phyloP scores from a whole-genome alignment of 2,797 vertebrate species.

The Euthynnus affinis region DNA sequence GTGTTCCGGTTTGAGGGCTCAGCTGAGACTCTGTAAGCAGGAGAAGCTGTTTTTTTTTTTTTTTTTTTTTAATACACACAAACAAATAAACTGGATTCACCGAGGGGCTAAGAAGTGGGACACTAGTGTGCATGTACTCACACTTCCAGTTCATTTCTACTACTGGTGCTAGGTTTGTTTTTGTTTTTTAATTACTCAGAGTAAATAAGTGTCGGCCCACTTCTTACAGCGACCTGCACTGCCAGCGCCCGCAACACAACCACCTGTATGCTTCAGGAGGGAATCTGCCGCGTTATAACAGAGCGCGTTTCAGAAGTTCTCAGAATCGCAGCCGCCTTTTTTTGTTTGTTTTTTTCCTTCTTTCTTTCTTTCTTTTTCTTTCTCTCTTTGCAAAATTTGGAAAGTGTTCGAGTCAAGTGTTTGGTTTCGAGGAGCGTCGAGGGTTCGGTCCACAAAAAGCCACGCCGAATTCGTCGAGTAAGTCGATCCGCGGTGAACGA shows the following conservation, averaged over 20 bases:
- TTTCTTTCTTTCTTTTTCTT: no score
- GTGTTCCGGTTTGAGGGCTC: neutral
- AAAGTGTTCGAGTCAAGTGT: neutral
- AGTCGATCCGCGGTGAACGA: neutral
- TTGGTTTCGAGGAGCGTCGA: neutral
- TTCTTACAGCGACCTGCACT: slow-evolving; percentile 9
- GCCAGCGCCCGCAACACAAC: slow-evolving; percentile 12
- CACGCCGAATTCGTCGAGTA: no score
- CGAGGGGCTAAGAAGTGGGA: neutral
- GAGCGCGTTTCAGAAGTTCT: no score
- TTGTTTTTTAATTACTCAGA: slow-evolving; percentile 20
- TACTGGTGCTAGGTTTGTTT: slow-evolving; percentile 65
- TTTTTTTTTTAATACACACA: no score
- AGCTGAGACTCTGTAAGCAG: neutral
- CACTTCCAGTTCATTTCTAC: neutral
- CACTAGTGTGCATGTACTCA: neutral
- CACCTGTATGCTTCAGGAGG: slow-evolving; percentile 1
- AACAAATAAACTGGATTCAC: neutral
- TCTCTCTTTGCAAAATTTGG: neutral
- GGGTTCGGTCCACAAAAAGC: neutral
- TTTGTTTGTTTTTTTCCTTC: no score
- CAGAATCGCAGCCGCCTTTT: no score
- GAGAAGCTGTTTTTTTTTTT: neutral
- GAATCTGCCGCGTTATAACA: no score
- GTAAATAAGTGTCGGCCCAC: neutral